Base-by-base conservation (phyloP, 2,797 vertebrate species). In the Menidia menidia region DNA sequence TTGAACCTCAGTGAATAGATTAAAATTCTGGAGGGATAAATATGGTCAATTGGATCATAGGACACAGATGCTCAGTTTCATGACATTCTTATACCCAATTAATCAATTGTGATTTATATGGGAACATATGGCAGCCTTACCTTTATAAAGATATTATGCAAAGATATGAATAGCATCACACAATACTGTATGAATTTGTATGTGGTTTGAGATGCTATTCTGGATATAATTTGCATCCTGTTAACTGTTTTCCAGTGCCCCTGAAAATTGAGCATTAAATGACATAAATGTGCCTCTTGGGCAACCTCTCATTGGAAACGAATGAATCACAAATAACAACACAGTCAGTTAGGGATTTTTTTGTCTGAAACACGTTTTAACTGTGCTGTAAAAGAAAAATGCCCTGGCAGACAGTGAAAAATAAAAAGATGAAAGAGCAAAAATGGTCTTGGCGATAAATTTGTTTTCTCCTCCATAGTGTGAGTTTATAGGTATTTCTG, bases 241-340 rank as follows among this genome's bases (percentile, higher is more conserved):
- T 39, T 39, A 33, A 52, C 18, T 15, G 63, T n/a, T 76, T 84
- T 82, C 64, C 58, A 81, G 61, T 3, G 0, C 39, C 31, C 44
- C 68, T 64, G 59, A 75, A 86, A 92, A 88, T 81, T 81, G 74
- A 81, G 84, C 75, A 43, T 86, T 59, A 83, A 67, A 82, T 87
- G 69, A 73, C 80, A 68, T 12, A 2, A 67, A 76, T 54, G 45
- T 72, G 62, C 75, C 78, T 81, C 51, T 60, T 3, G 59, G 71
- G 76, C 69, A 70, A 78, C 58, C 80, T 81, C 30, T 73, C 54
- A 64, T 67, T 19, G 0, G 69, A 70, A 75, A 67, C 42, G 33
- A 63, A 78, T 85, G 61, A 81, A 85, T 84, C 78, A 83, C 47
- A 30, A 83, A 69, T 78, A 86, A 87, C 67, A 67, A 61, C 61